These are phyloP conservation scores for Syrphus vitripennis DNA, from an alignment of 2,888 invertebrate species.

Conservation along the genomic window DNA sequence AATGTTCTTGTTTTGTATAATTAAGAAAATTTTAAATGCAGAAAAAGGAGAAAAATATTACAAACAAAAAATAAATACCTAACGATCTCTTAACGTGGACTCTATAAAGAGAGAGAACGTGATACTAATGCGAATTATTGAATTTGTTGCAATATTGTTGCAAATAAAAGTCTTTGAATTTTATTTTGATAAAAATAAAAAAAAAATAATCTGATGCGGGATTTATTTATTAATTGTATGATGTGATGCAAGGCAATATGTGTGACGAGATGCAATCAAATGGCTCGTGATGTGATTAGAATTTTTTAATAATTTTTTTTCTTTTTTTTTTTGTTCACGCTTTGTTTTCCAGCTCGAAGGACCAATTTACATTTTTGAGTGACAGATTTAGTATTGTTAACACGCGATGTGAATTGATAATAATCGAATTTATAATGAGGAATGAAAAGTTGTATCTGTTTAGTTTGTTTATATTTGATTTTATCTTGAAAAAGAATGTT, in stretches of 20 bases:
- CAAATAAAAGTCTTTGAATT: neutral
- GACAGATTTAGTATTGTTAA: conserved; percentile 16
- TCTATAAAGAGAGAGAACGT: conserved; percentile 52
- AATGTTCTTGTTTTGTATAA: conserved; percentile 22
- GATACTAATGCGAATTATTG: conserved; percentile 53
- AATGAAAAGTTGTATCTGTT: neutral
- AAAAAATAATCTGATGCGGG: too few relatives aligned
- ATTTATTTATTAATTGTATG: neutral
- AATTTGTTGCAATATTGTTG: conserved; percentile 13
- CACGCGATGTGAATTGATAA: conserved; percentile 8
- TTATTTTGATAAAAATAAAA: conserved; percentile 1
- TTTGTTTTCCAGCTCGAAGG: conserved; percentile 29
- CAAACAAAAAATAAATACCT: neutral
- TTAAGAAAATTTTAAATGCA: neutral
- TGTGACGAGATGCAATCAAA: conserved; percentile 8
- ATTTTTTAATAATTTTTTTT: neutral
- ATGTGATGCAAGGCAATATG: neutral
- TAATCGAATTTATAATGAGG: neutral
- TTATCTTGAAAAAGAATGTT: neutral
- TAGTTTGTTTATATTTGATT: neutral
- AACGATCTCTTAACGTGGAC: neutral
- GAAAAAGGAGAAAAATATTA: neutral
- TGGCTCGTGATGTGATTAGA: conserved; percentile 1
- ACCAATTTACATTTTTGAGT: conserved; percentile 32
- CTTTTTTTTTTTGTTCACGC: neutral